Evolutionary conservation across 2,113 vertebrate species (phyloP).

Genomic region (Cinclus cinclus): DNA sequence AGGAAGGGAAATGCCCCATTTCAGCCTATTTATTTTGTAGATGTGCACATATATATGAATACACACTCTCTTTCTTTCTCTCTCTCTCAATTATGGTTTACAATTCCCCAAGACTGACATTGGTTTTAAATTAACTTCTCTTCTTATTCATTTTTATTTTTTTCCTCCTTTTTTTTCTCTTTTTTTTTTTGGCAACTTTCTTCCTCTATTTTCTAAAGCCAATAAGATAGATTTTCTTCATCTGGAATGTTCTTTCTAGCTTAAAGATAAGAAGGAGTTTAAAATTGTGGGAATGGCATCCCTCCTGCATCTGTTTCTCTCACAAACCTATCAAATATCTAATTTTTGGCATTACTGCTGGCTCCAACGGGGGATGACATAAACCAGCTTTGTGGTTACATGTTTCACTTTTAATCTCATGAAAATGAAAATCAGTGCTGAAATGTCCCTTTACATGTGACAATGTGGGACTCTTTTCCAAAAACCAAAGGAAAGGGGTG

Average conservation of each 20-base stretch:
- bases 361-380: slow-evolving; percentile 85
- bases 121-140: slow-evolving; percentile 83
- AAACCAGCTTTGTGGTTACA: slow-evolving; percentile 91
- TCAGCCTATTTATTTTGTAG: slow-evolving; percentile 50
- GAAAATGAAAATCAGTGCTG: slow-evolving; percentile 82
- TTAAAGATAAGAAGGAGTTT: slow-evolving; percentile 88
- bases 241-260: slow-evolving; percentile 84
- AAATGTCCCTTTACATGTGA: slow-evolving; percentile 81
- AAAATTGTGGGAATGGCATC: slow-evolving; percentile 90
- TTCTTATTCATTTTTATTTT: background rate
- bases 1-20: slow-evolving; percentile 24
- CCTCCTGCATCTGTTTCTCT: slow-evolving; percentile 86
- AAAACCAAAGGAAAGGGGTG: slow-evolving; percentile 72
- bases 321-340: slow-evolving; percentile 91
- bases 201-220: slow-evolving; percentile 76
- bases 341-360: slow-evolving; percentile 85
- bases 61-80: background rate
- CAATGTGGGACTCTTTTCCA: slow-evolving; percentile 75
- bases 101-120: slow-evolving; percentile 74
- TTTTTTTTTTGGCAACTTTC: slow-evolving; percentile 68
- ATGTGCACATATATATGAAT: background rate
- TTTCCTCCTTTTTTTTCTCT: background rate
- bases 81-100: slow-evolving; percentile 71
- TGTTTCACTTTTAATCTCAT: slow-evolving; percentile 86
- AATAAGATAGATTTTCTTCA: slow-evolving; percentile 80